These are phyloP conservation scores for Synanthedon myopaeformis DNA, from an alignment of 2,888 invertebrate species.

Conservation along the genomic window DNA sequence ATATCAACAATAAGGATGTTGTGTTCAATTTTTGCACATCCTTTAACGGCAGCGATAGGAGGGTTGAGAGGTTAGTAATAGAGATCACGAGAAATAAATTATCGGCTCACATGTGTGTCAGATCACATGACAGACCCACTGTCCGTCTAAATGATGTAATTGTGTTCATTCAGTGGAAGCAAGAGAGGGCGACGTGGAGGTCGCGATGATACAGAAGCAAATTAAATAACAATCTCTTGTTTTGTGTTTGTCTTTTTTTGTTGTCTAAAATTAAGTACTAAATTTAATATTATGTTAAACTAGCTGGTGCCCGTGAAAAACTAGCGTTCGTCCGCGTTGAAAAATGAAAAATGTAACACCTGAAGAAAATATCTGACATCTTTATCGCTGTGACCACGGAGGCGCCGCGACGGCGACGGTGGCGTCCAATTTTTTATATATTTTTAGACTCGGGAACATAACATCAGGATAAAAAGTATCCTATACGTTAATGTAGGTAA, in stretches of 20 bases:
- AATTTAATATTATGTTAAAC: no score
- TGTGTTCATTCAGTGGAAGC: not conserved
- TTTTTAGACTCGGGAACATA: no score
- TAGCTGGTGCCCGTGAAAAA: no score
- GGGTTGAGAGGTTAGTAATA: constrained; percentile 20
- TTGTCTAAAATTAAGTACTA: no score
- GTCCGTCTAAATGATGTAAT: not conserved
- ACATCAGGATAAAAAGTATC: no score
- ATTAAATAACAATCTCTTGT: not conserved
- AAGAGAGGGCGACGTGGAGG: not conserved
- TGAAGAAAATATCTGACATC: no score
- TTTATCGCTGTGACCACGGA: no score
- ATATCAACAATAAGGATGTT: constrained; percentile 4
- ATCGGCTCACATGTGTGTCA: constrained; percentile 15
- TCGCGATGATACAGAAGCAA: not conserved
- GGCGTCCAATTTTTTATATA: no score
- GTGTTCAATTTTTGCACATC: constrained; percentile 19
- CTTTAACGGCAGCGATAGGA: constrained; percentile 16
- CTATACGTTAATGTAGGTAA: no score
- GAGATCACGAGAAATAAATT: constrained; percentile 15
- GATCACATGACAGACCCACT: not conserved
- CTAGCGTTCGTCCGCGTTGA: not conserved
- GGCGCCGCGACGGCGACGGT: not conserved
- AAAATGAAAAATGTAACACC: not conserved
- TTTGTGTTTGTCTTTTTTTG: not conserved